Conservation (phyloP, 2,113 vertebrate species). For the Oenanthe oenanthe region DNA sequence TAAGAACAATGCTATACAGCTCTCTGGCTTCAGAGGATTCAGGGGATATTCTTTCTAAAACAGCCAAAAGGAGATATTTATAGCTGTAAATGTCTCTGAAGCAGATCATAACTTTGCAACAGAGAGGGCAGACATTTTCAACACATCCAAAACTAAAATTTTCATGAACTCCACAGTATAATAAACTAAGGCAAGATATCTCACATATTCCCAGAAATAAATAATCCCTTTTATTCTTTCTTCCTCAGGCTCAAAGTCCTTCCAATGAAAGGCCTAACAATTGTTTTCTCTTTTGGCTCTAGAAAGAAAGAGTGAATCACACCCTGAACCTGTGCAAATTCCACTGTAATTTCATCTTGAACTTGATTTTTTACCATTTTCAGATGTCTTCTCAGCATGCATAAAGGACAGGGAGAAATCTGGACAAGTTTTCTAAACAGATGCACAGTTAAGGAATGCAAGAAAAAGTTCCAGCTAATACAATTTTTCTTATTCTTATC, state of each 20-base stretch:
- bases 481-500: neutral
- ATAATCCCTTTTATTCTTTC: neutral
- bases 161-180: neutral
- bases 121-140: neutral
- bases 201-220: neutral
- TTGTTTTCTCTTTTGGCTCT: neutral
- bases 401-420: neutral
- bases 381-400: neutral
- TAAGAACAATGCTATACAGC: neutral
- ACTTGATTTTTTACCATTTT: neutral
- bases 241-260: neutral
- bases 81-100: neutral
- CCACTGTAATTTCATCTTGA: neutral
- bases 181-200: neutral
- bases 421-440: neutral
- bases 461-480: neutral
- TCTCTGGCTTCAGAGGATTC: neutral
- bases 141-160: neutral
- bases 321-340: neutral
- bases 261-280: neutral
- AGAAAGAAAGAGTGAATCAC: neutral
- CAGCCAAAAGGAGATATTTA: neutral
- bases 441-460: neutral
- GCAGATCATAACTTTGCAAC: neutral
- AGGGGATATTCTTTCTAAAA: neutral